Evolutionary conservation across 2,113 vertebrate genomes (phyloP), one percentile per base, ranked within the genome.

Genomic region (Piprites chloris): DNA sequence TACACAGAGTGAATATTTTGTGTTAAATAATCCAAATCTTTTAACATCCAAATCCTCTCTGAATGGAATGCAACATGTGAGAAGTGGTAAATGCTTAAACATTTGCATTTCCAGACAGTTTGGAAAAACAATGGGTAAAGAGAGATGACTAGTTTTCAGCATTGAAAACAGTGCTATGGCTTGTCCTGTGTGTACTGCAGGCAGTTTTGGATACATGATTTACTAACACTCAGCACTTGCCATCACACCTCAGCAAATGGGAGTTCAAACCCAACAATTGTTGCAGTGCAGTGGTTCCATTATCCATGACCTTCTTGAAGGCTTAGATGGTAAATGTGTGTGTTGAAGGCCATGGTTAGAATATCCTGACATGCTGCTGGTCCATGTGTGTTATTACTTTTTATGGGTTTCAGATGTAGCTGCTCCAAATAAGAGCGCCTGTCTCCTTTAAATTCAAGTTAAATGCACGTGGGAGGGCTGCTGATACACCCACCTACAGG

Each of bases 181-280:
- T 76, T 77, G 53, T 83, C 83, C 74, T 53, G 32, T 75, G 73
- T 83, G 53, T 85, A 32, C 58, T 65, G 53, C 68, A 77, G 79
- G 79, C 50, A 63, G 44, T 22, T 87, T 84, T 47, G 62, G 68
- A 44, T 46, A 42, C n/a, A 4, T 53, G 33, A 83, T 91, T 80
- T 84, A 89, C 86, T 83, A 85, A 67, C 89, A 84, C 75, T 75
- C 56, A 91, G 85, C 88, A 53, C 86, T 72, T 89, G 52, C 80
- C 76, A 66, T 63, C 42, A 28, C 63, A 58, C 83, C 67, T 85
- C 55, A 79, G 73, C 35, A 68, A 91, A 95, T 87, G 95, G 96
- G 94, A 97, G 94, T 97, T 98, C 96, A 97, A 96, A 97, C 95
- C 93, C 10, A 96, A 94, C 93, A 96, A 68, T 66, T 58, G 80